Conservation (phyloP, 2,888 invertebrate genomes). For the Hipparchia semele region DNA sequence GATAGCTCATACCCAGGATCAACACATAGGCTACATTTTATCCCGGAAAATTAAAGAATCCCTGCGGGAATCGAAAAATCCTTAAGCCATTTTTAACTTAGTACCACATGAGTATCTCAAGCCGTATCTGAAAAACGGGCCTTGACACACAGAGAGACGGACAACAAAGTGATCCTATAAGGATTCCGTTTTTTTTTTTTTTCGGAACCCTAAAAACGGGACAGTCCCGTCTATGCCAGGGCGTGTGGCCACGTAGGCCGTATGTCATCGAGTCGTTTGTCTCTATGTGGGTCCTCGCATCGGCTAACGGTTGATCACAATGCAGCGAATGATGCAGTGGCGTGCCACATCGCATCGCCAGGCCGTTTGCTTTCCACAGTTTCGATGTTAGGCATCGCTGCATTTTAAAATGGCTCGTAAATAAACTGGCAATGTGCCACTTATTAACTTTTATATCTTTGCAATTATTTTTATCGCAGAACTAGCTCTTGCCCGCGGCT, state of each 20-base stretch:
- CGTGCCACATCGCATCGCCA: constrained; percentile 61
- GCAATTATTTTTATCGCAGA: background rate
- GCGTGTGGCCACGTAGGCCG: constrained; percentile 40
- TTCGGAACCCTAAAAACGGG: background rate
- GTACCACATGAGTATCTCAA: too few species aligned
- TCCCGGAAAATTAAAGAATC: too few species aligned
- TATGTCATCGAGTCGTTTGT: constrained; percentile 72
- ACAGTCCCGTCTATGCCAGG: background rate
- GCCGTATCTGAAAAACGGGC: too few species aligned
- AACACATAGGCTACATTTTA: too few species aligned
- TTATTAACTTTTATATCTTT: constrained; percentile 1
- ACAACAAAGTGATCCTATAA: too few species aligned
- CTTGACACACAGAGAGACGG: too few species aligned
- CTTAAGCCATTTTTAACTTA: too few species aligned
- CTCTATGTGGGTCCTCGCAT: constrained; percentile 66
- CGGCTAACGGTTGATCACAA: constrained; percentile 75
- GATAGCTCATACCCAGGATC: too few species aligned
- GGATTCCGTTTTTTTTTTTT: too few species aligned
- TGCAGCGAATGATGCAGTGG: constrained; percentile 66
- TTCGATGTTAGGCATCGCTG: constrained; percentile 25
- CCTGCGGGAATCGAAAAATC: too few species aligned
- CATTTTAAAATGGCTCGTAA: constrained; percentile 18
- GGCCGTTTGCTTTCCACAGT: constrained; percentile 36
- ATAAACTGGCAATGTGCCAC: constrained; percentile 5
- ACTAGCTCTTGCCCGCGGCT: background rate